Evolutionary conservation across 2,113 vertebrate species (phyloP), one percentile per base, ranked within the genome.

Genomic region (Lagopus leucura): DNA sequence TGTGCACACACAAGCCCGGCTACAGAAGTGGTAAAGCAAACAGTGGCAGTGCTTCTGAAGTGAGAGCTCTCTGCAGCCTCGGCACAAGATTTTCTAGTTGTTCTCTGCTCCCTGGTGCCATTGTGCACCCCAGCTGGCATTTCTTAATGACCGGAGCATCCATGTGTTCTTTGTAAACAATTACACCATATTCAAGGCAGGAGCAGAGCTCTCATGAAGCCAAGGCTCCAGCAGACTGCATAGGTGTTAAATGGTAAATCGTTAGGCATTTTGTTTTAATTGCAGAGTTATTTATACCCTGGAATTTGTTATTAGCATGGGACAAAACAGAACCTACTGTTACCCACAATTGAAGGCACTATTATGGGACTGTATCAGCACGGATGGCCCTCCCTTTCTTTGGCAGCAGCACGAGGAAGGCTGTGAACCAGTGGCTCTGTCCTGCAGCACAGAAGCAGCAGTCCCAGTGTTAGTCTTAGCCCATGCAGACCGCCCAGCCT

Each of bases 221-320:
- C 47, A 45, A 74, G 61, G 67, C 48, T 89, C 42, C 11, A 0
- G 60, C 81, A 94, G 82, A 61, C 66, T n/a, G 75, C 81, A 76
- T 64, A 82, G 60, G 86, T 82, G 93, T 96, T 64, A 80, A 95
- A 93, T 87, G 88, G 86, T 92, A 93, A 96, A 96, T 94, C 3
- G 3, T 88, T 80, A 82, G 66, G 78, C 7, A 15, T 92, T 95
- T 81, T 89, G 63, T 83, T 96, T 92, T 93, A 96, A 96, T 96
- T 95, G 93, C 69, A 91, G 91, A 92, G 86, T 94, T 94, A 89
- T 84, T 95, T 96, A 91, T 87, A 92, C 52, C 65, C 54, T 79
- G 87, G 66, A 96, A 96, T 79, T 93, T 81, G 78, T 76, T 91
- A 95, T 96, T 95, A 95, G 92, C 79, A 81, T 45, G 84, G 82